phyloP scores from a whole-genome alignment of 2,797 vertebrate genomes.

The Siniperca obscura region DNA sequence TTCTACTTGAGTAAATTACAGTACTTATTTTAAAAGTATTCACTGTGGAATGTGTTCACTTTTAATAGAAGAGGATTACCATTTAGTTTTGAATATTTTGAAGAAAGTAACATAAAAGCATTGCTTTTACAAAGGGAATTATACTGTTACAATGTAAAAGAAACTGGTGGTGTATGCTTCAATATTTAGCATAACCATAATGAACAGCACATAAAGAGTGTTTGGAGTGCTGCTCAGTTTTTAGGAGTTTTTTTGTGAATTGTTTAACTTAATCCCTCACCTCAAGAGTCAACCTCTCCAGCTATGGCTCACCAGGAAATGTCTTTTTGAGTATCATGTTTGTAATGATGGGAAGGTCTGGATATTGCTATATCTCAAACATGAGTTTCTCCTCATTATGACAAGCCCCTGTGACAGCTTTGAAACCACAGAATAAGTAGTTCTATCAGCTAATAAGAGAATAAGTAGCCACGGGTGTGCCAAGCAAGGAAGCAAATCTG shows the following conservation, averaged over 20 bases:
- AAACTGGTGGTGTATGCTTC: background rate
- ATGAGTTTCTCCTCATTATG: background rate
- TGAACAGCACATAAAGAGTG: background rate
- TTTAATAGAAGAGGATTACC: too few species aligned
- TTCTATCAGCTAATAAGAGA: background rate
- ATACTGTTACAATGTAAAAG: background rate
- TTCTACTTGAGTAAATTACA: background rate
- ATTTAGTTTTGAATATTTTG: background rate
- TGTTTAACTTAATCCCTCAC: background rate
- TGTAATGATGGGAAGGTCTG: background rate
- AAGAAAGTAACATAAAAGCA: background rate
- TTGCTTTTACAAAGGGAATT: too few species aligned
- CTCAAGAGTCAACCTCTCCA: background rate
- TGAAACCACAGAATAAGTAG: background rate
- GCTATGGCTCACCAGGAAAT: conserved; percentile 5
- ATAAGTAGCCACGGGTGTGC: background rate
- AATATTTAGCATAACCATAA: background rate
- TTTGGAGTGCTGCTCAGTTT: background rate
- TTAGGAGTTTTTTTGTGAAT: background rate
- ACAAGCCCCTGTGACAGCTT: background rate
- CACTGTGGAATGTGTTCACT: background rate
- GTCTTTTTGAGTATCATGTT: background rate
- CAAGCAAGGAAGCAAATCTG: background rate
- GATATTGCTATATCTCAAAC: conserved; percentile 5
- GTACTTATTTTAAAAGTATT: background rate